These are phyloP conservation scores for Hydra vulgaris DNA, from an alignment of 30 jellyfish, hydroid and myxozoan species.

Conservation along the genomic window DNA sequence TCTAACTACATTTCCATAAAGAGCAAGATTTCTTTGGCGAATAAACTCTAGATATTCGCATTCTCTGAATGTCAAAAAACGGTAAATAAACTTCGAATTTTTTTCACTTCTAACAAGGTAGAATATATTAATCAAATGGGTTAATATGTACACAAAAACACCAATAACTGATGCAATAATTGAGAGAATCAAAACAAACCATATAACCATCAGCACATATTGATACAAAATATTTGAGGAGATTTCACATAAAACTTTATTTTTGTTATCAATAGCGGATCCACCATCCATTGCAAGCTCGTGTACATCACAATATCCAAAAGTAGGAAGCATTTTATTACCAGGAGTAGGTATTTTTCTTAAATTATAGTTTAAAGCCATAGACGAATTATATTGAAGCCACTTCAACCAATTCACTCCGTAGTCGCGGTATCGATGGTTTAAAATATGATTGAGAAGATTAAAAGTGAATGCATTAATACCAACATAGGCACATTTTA, in stretches of 20 bases:
- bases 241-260: constrained; percentile 20
- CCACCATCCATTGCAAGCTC: constrained; percentile 13
- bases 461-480: constrained; percentile 10
- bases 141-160: constrained; percentile 4
- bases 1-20: constrained; percentile 11
- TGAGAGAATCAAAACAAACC: constrained; percentile 29
- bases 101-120: background rate
- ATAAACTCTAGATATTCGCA: constrained; percentile 33
- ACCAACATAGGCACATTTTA: constrained; percentile 14
- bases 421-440: constrained; percentile 8
- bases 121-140: constrained; percentile 1
- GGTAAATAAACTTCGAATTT: constrained; percentile 9
- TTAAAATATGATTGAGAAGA: background rate
- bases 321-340: constrained; percentile 30
- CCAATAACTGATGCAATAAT: constrained; percentile 15
- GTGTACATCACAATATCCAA: constrained; percentile 26
- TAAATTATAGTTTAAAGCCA: constrained; percentile 17
- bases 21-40: constrained; percentile 23
- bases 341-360: constrained; percentile 31
- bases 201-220: constrained; percentile 24
- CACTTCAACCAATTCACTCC: constrained; percentile 31
- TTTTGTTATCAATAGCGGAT: background rate
- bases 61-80: constrained; percentile 23
- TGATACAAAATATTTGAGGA: constrained; percentile 26
- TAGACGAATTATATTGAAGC: constrained; percentile 10